phyloP scores from a whole-genome alignment of 2,113 vertebrate genomes.

The Saguinus midas region DNA sequence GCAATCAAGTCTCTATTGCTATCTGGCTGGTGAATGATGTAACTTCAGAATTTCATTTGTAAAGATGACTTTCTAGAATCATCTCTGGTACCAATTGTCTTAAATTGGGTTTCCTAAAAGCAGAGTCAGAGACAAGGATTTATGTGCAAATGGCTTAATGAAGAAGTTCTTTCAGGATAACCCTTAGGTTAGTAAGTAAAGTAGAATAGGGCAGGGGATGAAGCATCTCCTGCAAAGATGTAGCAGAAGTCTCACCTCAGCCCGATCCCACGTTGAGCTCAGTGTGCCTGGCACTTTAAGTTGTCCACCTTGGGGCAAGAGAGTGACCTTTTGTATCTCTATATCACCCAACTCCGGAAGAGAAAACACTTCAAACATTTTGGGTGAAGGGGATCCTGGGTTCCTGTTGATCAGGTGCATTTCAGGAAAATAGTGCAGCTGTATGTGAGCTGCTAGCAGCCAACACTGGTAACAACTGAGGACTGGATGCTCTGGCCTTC shows the following conservation, averaged over 20 bases:
- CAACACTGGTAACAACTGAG: background rate
- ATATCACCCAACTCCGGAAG: background rate
- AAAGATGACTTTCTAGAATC: slow-evolving; percentile 4
- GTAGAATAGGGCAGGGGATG: background rate
- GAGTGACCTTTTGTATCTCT: background rate
- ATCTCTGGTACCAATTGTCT: background rate
- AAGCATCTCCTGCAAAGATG: background rate
- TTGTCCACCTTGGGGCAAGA: background rate
- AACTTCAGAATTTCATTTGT: background rate
- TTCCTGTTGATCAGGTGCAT: background rate
- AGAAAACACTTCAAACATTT: background rate
- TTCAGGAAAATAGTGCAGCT: background rate
- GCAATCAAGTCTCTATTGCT: background rate
- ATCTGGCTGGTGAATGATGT: background rate
- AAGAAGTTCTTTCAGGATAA: background rate
- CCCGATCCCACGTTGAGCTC: background rate
- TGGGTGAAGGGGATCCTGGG: background rate
- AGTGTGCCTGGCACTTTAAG: background rate
- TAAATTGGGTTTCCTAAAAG: background rate
- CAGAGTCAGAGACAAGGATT: background rate
- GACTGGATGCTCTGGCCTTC: background rate
- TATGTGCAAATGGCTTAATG: background rate
- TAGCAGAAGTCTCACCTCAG: background rate
- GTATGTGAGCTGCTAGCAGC: background rate
- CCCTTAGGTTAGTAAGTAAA: background rate